These are phyloP conservation scores for Eriosoma lanigerum DNA, from an alignment of 1,140 invertebrate genomes.

Conservation along the genomic window DNA sequence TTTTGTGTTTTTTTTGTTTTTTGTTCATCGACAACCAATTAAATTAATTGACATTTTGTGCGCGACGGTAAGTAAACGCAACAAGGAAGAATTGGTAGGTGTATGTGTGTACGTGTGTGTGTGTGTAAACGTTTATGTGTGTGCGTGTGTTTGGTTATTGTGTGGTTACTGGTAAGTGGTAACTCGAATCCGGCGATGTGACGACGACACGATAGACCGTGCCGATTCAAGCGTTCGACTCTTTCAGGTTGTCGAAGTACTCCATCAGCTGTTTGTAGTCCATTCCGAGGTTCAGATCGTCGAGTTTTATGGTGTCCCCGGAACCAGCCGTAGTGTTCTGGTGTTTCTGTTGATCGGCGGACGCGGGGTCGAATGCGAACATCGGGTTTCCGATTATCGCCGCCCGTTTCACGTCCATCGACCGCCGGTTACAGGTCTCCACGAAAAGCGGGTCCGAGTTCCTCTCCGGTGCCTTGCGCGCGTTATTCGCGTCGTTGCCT, in stretches of 20 bases:
- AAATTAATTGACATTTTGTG: conserved; percentile 34
- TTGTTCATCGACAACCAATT: conserved; percentile 8
- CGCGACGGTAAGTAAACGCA: background rate
- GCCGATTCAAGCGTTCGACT: conserved; percentile 63
- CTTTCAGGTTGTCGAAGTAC: conserved; percentile 96
- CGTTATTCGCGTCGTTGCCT: conserved; percentile 10
- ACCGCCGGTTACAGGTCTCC: conserved; percentile 54
- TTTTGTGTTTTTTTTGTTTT: background rate
- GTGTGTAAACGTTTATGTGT: background rate
- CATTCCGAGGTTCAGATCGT: conserved; percentile 83
- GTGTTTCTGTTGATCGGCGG: conserved; percentile 63
- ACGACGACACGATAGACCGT: background rate
- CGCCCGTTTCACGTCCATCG: conserved; percentile 71
- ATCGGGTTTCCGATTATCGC: conserved; percentile 86
- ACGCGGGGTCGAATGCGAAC: conserved; percentile 75
- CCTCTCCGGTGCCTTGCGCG: conserved; percentile 51
- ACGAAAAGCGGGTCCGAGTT: conserved; percentile 50
- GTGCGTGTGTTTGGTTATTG: background rate
- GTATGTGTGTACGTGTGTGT: background rate
- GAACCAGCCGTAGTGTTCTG: background rate
- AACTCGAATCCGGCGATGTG: background rate
- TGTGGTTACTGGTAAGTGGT: conserved; percentile 16
- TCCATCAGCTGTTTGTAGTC: conserved; percentile 96
- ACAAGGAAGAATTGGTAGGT: background rate
- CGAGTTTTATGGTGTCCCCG: conserved; percentile 65